Percentiles rank a stretch among this genome's conserved stretches.
These are phyloP conservation scores for Melipona beecheii DNA, from an alignment of 2,888 invertebrate species.

Conservation along the genomic window DNA sequence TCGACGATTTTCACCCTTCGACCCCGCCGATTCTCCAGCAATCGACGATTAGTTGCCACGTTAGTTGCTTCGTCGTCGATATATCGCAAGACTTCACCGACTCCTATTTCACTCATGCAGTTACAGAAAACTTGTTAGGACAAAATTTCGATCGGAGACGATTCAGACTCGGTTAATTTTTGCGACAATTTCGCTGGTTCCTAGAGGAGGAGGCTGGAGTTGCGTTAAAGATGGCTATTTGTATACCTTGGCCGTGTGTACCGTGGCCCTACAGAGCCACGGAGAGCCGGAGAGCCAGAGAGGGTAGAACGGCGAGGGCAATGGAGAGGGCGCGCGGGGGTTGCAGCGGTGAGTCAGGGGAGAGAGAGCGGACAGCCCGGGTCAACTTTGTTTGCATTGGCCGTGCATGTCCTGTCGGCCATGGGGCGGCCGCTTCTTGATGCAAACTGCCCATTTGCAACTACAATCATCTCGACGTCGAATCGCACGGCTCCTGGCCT, in stretches of 20 bases:
- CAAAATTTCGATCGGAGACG: too few relatives aligned
- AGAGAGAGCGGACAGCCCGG: conserved; percentile 74
- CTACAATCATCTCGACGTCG: conserved; percentile 83
- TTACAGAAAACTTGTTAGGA: too few relatives aligned
- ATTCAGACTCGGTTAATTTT: conserved; percentile 41
- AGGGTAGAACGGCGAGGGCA: conserved; percentile 54
- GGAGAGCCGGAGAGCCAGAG: conserved; percentile 7
- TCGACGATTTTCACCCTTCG: conserved; percentile 2
- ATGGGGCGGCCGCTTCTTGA: conserved; percentile 79
- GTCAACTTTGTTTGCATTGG: conserved; percentile 83
- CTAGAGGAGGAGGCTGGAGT: conserved; percentile 53
- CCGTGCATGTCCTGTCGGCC: conserved; percentile 77
- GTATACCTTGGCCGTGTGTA: conserved; percentile 77
- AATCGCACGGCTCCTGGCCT: conserved; percentile 72
- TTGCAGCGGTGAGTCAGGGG: conserved; percentile 30
- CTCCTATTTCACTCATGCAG: too few relatives aligned
- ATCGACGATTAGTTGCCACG: too few relatives aligned
- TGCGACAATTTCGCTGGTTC: conserved; percentile 47
- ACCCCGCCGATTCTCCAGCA: too few relatives aligned
- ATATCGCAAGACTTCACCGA: too few relatives aligned
- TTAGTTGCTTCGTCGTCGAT: neutral
- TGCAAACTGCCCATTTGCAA: conserved; percentile 84
- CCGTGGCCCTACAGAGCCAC: conserved; percentile 69
- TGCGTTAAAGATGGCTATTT: conserved; percentile 76
- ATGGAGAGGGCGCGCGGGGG: conserved; percentile 37